Conservation (phyloP, 2,888 invertebrate genomes). For the Corythucha ciliata region DNA sequence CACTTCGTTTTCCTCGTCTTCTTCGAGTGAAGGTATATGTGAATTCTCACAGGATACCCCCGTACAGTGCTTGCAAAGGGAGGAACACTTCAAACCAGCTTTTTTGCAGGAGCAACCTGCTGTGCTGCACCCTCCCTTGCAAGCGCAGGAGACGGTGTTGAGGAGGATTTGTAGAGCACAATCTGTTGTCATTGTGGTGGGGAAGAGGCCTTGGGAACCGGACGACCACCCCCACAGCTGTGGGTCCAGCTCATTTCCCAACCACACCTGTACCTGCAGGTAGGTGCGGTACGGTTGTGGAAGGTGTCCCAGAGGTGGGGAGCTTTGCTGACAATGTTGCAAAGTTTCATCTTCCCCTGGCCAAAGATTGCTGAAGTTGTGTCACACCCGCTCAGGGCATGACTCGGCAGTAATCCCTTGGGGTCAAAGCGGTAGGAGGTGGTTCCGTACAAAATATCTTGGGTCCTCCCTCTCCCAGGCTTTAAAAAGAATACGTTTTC, state of each 20-base stretch:
- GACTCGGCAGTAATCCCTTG: too few species aligned
- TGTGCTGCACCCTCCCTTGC: neutral
- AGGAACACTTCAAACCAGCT: neutral
- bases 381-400: too few species aligned
- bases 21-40: neutral
- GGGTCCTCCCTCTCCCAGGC: constrained; percentile 1
- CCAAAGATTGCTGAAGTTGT: too few species aligned
- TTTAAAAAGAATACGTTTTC: neutral
- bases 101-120: constrained; percentile 8
- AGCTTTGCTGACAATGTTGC: neutral
- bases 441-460: neutral
- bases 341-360: too few species aligned
- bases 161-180: neutral
- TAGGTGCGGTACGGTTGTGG: neutral
- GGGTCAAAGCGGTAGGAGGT: constrained; percentile 2
- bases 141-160: neutral
- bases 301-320: neutral
- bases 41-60: neutral
- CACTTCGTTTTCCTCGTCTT: too few species aligned
- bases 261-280: constrained; percentile 12
- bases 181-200: neutral
- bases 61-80: constrained; percentile 3
- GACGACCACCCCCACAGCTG: neutral
- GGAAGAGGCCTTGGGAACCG: neutral
- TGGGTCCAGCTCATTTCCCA: constrained; percentile 2